Evolutionary conservation across 2,888 invertebrate genomes (phyloP).

Genomic region (Cremastinae sp.): DNA sequence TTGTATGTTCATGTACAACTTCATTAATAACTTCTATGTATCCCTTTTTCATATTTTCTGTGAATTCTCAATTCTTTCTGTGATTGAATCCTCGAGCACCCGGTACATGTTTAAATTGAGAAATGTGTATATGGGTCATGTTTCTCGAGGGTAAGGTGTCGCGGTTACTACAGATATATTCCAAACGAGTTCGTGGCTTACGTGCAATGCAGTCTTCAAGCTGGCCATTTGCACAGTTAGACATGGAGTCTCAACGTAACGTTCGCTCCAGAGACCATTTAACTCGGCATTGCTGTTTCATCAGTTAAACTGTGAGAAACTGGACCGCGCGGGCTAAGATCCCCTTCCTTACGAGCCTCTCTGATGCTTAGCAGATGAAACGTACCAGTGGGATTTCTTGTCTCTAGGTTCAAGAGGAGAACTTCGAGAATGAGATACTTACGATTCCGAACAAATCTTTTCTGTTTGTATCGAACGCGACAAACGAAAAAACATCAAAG

Average conservation of each 20-base stretch:
- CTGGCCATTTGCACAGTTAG: conserved; percentile 21
- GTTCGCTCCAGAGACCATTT: conserved; percentile 15
- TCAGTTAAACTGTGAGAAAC: conserved; percentile 24
- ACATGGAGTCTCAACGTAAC: conserved; percentile 17
- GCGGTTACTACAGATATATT: conserved; percentile 4
- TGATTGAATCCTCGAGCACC: too few relatives aligned
- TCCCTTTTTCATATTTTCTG: too few relatives aligned
- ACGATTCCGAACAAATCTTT: too few relatives aligned
- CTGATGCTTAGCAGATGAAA: background rate
- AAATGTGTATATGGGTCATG: background rate
- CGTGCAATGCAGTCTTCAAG: conserved; percentile 37
- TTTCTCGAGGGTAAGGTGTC: conserved; percentile 4
- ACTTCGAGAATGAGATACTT: too few relatives aligned
- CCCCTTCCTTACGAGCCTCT: background rate
- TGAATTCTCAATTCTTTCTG: too few relatives aligned
- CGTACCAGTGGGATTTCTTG: too few relatives aligned
- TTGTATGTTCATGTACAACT: too few relatives aligned
- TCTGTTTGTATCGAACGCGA: too few relatives aligned
- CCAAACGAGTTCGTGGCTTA: conserved; percentile 22
- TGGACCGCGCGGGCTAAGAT: background rate
- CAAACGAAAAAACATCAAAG: too few relatives aligned
- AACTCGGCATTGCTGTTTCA: conserved; percentile 32
- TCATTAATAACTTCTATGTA: too few relatives aligned
- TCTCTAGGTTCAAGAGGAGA: too few relatives aligned
- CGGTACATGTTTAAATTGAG: background rate